Percentiles rank a stretch among this genome's conserved stretches.
phyloP scores from a whole-genome alignment of 2,888 invertebrate species.

The Drosophila kuntzei region DNA sequence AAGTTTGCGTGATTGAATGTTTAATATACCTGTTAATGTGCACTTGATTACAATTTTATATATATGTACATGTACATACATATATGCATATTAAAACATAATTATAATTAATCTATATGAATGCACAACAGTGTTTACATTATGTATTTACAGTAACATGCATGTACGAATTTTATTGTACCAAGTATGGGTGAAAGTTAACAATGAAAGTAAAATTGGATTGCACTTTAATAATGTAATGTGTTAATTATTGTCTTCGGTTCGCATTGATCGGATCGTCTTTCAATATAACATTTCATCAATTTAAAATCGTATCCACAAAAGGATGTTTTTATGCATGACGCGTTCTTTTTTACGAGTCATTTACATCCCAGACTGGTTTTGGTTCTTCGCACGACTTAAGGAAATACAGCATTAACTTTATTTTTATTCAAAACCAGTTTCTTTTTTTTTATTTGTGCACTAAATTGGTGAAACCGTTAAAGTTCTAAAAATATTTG shows the following conservation, averaged over 20 bases:
- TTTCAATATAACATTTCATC: background rate
- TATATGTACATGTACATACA: background rate
- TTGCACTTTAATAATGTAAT: conserved; percentile 9
- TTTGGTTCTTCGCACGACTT: conserved; percentile 19
- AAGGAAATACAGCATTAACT: conserved; percentile 3
- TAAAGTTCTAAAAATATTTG: conserved; percentile 12
- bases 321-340: conserved; percentile 13
- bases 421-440: conserved; percentile 34
- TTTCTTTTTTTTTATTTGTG: conserved; percentile 10
- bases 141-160: conserved; percentile 10
- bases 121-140: conserved; percentile 9
- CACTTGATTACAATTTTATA: background rate
- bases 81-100: conserved; percentile 1
- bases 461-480: background rate
- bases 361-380: conserved; percentile 21
- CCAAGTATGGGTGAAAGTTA: conserved; percentile 13
- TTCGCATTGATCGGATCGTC: background rate
- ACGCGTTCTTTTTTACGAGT: background rate
- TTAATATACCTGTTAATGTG: background rate
- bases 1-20: conserved; percentile 13
- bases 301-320: background rate
- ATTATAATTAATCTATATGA: conserved; percentile 4
- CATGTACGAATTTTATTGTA: conserved; percentile 1
- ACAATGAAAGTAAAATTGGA: conserved; percentile 22
- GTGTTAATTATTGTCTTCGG: conserved; percentile 3